Conservation (phyloP, 2,888 invertebrate species). For the Subacronicta megacephala region DNA sequence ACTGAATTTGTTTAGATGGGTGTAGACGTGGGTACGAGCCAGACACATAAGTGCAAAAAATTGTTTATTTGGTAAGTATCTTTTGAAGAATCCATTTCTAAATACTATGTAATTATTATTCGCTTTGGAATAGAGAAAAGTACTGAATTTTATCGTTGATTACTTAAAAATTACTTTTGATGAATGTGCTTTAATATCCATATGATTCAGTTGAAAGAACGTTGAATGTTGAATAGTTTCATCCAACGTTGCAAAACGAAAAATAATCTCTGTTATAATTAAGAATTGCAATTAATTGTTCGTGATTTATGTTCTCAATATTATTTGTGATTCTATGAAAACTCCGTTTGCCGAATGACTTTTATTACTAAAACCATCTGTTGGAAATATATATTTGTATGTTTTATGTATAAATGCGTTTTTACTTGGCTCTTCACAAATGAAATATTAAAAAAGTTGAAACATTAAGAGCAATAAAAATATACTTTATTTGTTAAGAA, state of each 20-base stretch:
- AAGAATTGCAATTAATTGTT: slow-evolving; percentile 22
- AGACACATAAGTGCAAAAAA: too few species aligned
- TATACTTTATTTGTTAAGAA: neutral
- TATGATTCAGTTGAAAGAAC: slow-evolving; percentile 26
- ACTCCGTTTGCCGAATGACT: slow-evolving; percentile 16
- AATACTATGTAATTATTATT: too few species aligned
- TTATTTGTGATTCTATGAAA: slow-evolving; percentile 19
- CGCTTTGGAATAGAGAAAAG: too few species aligned
- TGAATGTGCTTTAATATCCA: slow-evolving; percentile 11
- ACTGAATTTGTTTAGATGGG: too few species aligned
- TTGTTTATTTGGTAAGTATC: too few species aligned
- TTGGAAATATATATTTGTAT: neutral
- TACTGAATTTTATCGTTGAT: too few species aligned
- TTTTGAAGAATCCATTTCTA: too few species aligned
- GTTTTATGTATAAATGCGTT: neutral
- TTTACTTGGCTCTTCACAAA: slow-evolving; percentile 3
- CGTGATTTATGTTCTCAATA: slow-evolving; percentile 41
- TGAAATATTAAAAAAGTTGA: slow-evolving; percentile 9
- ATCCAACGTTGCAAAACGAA: slow-evolving; percentile 26
- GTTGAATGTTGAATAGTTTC: slow-evolving; percentile 16
- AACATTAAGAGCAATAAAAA: neutral
- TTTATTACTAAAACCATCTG: slow-evolving; percentile 3
- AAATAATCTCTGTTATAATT: slow-evolving; percentile 45
- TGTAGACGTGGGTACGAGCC: too few species aligned
- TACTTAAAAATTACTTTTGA: slow-evolving; percentile 11